Base-by-base conservation (phyloP, 2,113 vertebrate genomes). In the Tragelaphus buxtoni region DNA sequence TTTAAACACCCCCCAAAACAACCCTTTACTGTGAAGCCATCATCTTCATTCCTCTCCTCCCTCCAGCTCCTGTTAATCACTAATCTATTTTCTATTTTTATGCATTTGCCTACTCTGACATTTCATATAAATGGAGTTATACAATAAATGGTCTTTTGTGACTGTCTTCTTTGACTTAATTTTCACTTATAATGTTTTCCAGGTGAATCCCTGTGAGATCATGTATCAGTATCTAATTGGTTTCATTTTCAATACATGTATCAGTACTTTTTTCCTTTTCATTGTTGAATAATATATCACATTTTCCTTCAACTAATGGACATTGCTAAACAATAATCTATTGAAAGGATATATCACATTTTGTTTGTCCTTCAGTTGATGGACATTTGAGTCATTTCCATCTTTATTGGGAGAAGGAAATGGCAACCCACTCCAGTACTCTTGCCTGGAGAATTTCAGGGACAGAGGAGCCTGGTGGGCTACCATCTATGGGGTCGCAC, bases 81-180 rank as follows among this genome's bases (percentile, higher is more conserved):
- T 74, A 79, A 30, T 53, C 30, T 80, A 26, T 4, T 83, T 88
- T 28, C 26, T 92, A 7, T 82, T 80, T 90, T 42, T 93, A 53
- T 77, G 9, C 10, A 69, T 42, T 16, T 93, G 18, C 51, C 56
- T 87, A 51, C 35, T 90, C 5, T 84, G 17, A 47, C 24, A 91
- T 95, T 86, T 55, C 39, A 30, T 74, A 51, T 84, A 91, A 82
- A 42, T 69, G 24, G 28, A 87, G 35, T 82, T 77, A 14, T 42
- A 65, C 24, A 77, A 32, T 42, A 51, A 69, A 20, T 77, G 35
- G 18, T 42, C 13, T 58, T 56, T 84, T 65, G 26, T 26, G 8
- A 83, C 22, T 76, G 13, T 76, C 24, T 79, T 90, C 45, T 92
- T 95, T 95, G n/a, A 77, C 26, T 88, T 90, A 90, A n/a, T 91